These are phyloP conservation scores for Orchestia grillus DNA, from an alignment of 1,140 invertebrate genomes.

Conservation along the genomic window DNA sequence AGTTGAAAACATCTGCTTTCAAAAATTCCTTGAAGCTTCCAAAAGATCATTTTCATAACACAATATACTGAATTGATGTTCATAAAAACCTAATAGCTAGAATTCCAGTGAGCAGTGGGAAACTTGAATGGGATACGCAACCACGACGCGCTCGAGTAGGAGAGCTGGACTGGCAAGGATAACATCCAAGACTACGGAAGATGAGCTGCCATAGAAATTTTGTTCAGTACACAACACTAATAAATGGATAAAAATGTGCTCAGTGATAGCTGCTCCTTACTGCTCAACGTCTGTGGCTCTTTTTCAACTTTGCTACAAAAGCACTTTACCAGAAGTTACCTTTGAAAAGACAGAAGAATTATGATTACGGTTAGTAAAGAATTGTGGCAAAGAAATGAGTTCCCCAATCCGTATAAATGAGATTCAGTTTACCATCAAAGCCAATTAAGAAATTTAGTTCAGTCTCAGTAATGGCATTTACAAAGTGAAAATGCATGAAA, in stretches of 20 bases:
- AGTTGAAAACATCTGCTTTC: background rate
- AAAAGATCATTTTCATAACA: background rate
- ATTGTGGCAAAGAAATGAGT: background rate
- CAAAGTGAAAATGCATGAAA: background rate
- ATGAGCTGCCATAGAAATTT: slow-evolving; percentile 23
- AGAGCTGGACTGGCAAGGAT: background rate
- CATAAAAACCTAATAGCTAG: background rate
- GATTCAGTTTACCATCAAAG: background rate
- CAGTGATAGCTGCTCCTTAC: slow-evolving; percentile 37
- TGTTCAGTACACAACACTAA: slow-evolving; percentile 48
- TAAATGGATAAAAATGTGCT: slow-evolving; percentile 30
- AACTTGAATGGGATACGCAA: background rate
- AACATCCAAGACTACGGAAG: slow-evolving; percentile 25
- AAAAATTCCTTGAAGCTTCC: background rate
- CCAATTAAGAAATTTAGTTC: background rate
- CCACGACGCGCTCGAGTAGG: background rate
- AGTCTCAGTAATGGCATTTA: background rate
- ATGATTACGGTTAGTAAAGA: background rate
- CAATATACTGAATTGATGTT: background rate
- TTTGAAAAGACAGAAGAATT: slow-evolving; percentile 11
- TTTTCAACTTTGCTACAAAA: slow-evolving; percentile 31
- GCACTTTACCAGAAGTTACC: slow-evolving; percentile 55
- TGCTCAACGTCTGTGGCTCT: background rate
- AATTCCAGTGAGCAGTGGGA: background rate
- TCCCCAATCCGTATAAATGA: background rate